Conservation (phyloP, 2,113 vertebrate genomes). For the Aspiorhynchus laticeps region DNA sequence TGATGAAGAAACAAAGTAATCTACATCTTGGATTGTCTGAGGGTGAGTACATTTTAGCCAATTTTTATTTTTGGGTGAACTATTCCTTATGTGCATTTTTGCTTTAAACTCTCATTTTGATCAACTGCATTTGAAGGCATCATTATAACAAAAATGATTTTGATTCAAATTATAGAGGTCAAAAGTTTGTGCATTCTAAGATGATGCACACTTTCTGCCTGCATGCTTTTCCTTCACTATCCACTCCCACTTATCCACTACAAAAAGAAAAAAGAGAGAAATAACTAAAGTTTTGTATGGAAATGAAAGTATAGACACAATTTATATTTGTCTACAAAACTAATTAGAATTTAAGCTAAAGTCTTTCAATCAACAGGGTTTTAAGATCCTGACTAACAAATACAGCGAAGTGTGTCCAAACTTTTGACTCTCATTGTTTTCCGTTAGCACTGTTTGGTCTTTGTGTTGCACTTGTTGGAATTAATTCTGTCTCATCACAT, state of each 20-base stretch:
- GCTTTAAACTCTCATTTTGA: background rate
- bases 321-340: background rate
- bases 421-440: background rate
- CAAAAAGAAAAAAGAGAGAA: background rate
- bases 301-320: background rate
- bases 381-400: background rate
- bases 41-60: too few species aligned
- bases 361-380: background rate
- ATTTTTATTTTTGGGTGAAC: background rate
- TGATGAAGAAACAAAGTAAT: too few species aligned
- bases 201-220: background rate
- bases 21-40: too few species aligned
- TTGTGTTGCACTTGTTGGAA: constrained; percentile 20
- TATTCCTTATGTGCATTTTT: background rate
- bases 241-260: background rate
- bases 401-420: background rate
- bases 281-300: background rate
- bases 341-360: background rate
- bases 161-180: background rate
- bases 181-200: background rate
- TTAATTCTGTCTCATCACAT: constrained; percentile 33
- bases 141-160: background rate
- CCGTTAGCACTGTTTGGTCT: background rate
- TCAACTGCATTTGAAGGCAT: background rate
- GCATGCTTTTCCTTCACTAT: background rate